A percentile compares a stretch with the other conserved stretches of the same genome.
Evolutionary conservation across 2,113 vertebrate genomes (phyloP).

Genomic region (Sceloporus tristichus): DNA sequence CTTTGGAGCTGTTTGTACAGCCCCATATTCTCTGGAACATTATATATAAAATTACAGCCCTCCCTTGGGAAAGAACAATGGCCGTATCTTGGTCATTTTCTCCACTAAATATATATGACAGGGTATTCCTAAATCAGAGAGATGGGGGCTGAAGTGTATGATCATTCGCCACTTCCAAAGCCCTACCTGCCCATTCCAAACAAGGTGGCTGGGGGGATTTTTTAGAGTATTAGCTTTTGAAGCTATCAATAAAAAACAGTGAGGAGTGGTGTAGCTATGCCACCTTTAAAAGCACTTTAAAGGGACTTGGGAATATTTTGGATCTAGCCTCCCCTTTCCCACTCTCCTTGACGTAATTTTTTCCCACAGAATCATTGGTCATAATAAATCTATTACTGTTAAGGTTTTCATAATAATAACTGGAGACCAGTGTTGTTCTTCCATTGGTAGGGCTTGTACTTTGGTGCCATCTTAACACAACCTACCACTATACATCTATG

Average conservation of each 20-base stretch:
- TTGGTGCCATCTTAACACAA: neutral
- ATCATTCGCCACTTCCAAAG: neutral
- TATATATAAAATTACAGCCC: neutral
- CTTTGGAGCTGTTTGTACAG: too few relatives aligned
- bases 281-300: neutral
- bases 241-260: neutral
- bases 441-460: neutral
- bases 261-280: neutral
- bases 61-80: neutral
- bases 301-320: neutral
- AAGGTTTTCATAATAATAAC: neutral
- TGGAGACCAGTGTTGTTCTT: neutral
- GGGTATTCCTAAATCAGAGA: neutral
- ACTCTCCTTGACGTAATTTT: neutral
- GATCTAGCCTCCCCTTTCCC: neutral
- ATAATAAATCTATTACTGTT: neutral
- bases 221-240: neutral
- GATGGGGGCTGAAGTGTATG: neutral
- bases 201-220: too few relatives aligned
- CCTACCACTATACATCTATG: neutral
- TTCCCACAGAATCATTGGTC: neutral
- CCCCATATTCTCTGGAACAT: neutral
- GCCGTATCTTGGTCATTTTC: too few relatives aligned
- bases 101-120: too few relatives aligned
- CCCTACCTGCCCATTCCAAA: neutral